Evolutionary conservation across 2,797 vertebrate genomes (phyloP).

Genomic region (Ambastaia sidthimunki): DNA sequence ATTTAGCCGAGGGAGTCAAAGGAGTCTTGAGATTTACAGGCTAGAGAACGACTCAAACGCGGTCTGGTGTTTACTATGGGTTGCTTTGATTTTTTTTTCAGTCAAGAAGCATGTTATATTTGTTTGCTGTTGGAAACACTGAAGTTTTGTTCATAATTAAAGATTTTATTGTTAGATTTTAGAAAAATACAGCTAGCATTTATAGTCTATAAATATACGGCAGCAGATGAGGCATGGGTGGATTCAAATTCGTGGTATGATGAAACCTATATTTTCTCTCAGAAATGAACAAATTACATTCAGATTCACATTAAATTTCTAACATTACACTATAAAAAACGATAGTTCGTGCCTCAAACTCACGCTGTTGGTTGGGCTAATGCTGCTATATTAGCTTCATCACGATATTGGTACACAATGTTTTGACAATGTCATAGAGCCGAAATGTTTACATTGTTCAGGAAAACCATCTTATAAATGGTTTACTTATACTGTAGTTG

Average conservation of each 20-base stretch:
- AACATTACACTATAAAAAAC: not conserved
- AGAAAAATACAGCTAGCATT: slow-evolving; percentile 13
- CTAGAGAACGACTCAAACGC: slow-evolving; percentile 65
- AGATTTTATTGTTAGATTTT: not conserved
- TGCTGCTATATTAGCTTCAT: not conserved
- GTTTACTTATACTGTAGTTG: not conserved
- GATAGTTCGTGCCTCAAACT: not conserved
- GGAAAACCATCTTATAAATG: not conserved
- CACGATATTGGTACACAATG: not conserved
- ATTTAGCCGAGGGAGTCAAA: slow-evolving; percentile 78
- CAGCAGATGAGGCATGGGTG: slow-evolving; percentile 13
- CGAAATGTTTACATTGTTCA: not conserved
- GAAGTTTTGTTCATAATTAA: slow-evolving; percentile 5
- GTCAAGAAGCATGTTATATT: slow-evolving; percentile 21
- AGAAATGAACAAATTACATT: not conserved
- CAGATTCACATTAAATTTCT: not conserved
- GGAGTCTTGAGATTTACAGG: slow-evolving; percentile 69
- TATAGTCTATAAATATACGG: slow-evolving; percentile 25
- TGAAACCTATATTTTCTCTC: slow-evolving; percentile 29
- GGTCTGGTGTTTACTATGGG: slow-evolving; percentile 65
- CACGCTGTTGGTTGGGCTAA: not conserved
- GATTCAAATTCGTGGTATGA: slow-evolving; percentile 7
- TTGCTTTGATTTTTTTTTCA: slow-evolving; percentile 55
- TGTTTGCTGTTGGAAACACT: slow-evolving; percentile 5
- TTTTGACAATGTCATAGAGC: not conserved